Evolutionary conservation across 2,888 invertebrate genomes (phyloP).

Genomic region (Linnaemya tessellans): DNA sequence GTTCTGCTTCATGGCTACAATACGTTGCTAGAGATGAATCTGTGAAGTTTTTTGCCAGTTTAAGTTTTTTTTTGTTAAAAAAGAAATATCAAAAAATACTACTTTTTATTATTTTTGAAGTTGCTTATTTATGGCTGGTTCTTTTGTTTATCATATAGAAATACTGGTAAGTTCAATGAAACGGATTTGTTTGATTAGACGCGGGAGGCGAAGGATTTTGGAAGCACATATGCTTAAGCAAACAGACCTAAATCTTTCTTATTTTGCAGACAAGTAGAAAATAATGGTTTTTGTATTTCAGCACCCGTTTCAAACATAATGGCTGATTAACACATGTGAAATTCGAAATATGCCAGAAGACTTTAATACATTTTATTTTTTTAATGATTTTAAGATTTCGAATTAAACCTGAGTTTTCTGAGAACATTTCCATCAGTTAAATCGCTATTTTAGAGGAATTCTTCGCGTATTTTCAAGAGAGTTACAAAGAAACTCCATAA

Average conservation of each 20-base stretch:
- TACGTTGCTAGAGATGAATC: slow-evolving; percentile 14
- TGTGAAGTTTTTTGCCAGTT: slow-evolving; percentile 19
- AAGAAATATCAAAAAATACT: neutral
- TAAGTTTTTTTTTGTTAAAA: neutral
- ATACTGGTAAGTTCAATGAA: slow-evolving; percentile 37
- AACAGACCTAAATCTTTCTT: neutral
- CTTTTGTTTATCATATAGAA: slow-evolving; percentile 26
- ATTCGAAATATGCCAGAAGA: no score
- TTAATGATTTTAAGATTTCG: no score
- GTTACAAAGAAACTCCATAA: no score
- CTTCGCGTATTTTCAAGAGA: no score
- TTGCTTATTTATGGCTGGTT: slow-evolving; percentile 33
- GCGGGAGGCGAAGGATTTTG: neutral
- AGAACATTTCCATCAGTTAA: no score
- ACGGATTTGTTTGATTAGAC: neutral
- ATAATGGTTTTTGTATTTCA: neutral
- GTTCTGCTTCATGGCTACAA: slow-evolving; percentile 47
- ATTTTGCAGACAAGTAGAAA: neutral
- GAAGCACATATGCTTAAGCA: slow-evolving; percentile 9
- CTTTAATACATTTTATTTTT: no score
- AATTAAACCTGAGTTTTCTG: no score
- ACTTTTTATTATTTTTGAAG: neutral
- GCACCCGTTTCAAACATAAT: neutral
- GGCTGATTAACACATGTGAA: no score
- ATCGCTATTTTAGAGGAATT: no score